phyloP scores from a whole-genome alignment of 2,797 vertebrate genomes.

The Avahi laniger region DNA sequence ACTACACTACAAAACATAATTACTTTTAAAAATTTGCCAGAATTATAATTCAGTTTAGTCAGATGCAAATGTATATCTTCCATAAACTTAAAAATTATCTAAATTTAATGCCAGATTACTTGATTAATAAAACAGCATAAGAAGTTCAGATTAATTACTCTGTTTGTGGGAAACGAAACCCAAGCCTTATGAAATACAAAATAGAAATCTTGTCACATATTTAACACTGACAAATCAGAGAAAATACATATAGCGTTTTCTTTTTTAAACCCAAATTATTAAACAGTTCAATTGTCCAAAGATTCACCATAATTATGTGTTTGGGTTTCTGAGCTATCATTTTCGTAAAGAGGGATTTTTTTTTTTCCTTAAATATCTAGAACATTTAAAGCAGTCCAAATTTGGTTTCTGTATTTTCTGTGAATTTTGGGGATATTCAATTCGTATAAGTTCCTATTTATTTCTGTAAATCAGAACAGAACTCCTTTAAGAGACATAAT shows the following conservation, averaged over 20 bases:
- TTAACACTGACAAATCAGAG: neutral
- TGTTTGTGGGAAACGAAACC: neutral
- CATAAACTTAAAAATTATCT: neutral
- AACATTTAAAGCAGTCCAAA: neutral
- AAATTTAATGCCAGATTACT: neutral
- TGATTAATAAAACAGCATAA: neutral
- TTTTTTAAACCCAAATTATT: neutral
- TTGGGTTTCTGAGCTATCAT: neutral
- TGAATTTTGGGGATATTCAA: neutral
- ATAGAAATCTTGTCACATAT: neutral
- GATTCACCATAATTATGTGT: neutral
- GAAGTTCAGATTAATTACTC: neutral
- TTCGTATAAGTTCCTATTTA: neutral
- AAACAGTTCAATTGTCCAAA: neutral
- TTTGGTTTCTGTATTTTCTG: neutral
- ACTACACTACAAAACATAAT: neutral
- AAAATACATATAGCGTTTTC: neutral
- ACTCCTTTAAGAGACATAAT: neutral
- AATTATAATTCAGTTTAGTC: neutral
- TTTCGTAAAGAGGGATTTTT: neutral
- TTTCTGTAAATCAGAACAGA: neutral
- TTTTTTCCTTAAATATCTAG: neutral
- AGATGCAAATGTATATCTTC: neutral
- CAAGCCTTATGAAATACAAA: neutral
- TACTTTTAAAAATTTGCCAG: neutral